These are phyloP conservation scores for Dendrophyllia cribrosa DNA, from an alignment of 64 coral and sea anemone species.

Conservation along the genomic window DNA sequence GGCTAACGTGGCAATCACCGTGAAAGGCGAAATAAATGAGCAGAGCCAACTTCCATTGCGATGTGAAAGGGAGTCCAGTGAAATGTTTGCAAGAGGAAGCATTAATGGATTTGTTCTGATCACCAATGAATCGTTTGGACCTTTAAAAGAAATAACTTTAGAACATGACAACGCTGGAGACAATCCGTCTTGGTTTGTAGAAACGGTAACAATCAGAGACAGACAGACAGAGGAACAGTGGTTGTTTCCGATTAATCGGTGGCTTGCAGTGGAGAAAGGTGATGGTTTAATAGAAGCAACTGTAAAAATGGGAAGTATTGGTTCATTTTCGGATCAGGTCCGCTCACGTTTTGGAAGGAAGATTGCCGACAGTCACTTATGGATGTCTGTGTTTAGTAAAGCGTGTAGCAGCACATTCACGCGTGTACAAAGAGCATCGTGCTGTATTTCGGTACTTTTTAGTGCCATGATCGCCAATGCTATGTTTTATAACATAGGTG, in stretches of 20 bases:
- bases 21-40: not conserved
- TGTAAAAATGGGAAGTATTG: conserved; percentile 11
- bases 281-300: conserved; percentile 36
- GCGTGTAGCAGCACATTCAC: conserved; percentile 59
- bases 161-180: conserved; percentile 52
- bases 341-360: conserved; percentile 37
- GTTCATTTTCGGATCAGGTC: conserved; percentile 24
- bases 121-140: not conserved
- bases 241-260: conserved; percentile 26
- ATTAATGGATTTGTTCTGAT: conserved; percentile 34
- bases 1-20: conserved; percentile 27
- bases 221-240: conserved; percentile 47
- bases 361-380: conserved; percentile 65
- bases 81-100: conserved; percentile 33
- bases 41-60: not conserved
- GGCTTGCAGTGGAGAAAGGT: conserved; percentile 57
- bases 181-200: conserved; percentile 54
- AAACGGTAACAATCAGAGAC: conserved; percentile 32
- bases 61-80: not conserved
- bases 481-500: conserved; percentile 71
- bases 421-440: conserved; percentile 53
- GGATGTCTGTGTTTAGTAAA: conserved; percentile 60
- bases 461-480: conserved; percentile 75
- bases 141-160: conserved; percentile 33
- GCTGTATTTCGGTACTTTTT: conserved; percentile 58